phyloP scores from a whole-genome alignment of 2,888 invertebrate genomes.

The Metacarcinus magister region DNA sequence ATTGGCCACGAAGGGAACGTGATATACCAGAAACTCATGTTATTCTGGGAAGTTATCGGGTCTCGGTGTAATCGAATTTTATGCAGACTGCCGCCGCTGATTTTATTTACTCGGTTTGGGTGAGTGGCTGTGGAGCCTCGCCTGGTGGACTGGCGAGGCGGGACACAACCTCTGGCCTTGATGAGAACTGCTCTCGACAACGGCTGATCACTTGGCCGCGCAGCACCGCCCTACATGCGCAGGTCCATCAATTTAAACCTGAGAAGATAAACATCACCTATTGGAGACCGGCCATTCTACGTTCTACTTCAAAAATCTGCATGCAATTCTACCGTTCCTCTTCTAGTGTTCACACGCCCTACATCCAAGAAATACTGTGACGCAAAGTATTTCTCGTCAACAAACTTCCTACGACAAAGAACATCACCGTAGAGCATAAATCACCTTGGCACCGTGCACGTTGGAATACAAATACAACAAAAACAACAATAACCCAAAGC shows the following conservation, averaged over 20 bases:
- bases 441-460: neutral
- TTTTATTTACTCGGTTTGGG: slow-evolving; percentile 35
- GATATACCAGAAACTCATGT: slow-evolving; percentile 3
- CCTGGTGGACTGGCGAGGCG: neutral
- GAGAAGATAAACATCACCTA: slow-evolving; percentile 74
- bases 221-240: slow-evolving; percentile 49
- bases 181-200: slow-evolving; percentile 43
- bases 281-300: slow-evolving; percentile 67
- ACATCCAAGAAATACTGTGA: neutral
- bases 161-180: slow-evolving; percentile 49
- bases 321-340: slow-evolving; percentile 55
- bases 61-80: slow-evolving; percentile 49
- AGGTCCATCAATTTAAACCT: slow-evolving; percentile 73
- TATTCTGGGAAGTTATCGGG: slow-evolving; percentile 41
- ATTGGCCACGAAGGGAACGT: slow-evolving; percentile 31
- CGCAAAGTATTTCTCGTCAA: neutral
- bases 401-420: slow-evolving; percentile 12
- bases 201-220: slow-evolving; percentile 52
- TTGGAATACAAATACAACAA: slow-evolving; percentile 1
- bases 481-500: neutral
- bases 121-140: neutral
- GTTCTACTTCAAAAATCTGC: slow-evolving; percentile 67
- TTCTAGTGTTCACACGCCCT: slow-evolving; percentile 50
- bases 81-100: slow-evolving; percentile 12
- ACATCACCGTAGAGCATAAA: neutral